Evolutionary conservation across 1,140 invertebrate species (phyloP).

Genomic region (Orius insidiosus): DNA sequence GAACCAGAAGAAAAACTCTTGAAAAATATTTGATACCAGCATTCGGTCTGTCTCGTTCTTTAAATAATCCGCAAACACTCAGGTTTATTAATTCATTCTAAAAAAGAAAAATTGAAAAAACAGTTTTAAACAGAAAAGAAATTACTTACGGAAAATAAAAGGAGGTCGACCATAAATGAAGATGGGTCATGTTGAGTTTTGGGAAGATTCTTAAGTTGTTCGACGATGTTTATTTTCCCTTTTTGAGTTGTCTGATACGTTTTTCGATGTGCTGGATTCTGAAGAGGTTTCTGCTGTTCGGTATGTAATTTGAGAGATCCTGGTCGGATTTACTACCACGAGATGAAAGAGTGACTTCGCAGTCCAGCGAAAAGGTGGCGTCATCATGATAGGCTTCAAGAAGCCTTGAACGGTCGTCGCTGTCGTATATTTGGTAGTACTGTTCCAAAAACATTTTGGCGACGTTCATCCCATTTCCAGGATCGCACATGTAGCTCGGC

Average conservation of each 20-base stretch:
- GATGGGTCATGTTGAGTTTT: slow-evolving; percentile 61
- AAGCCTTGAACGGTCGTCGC: slow-evolving; percentile 38
- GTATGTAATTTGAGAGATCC: slow-evolving; percentile 32
- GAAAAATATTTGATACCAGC: slow-evolving; percentile 56
- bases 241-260: slow-evolving; percentile 44
- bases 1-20: slow-evolving; percentile 63
- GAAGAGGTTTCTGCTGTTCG: slow-evolving; percentile 58
- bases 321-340: neutral
- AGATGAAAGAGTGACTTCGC: slow-evolving; percentile 15
- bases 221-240: slow-evolving; percentile 57
- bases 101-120: slow-evolving; percentile 14
- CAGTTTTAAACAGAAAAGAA: slow-evolving; percentile 15
- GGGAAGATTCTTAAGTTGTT: slow-evolving; percentile 58
- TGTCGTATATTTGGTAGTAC: slow-evolving; percentile 71
- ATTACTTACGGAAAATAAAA: slow-evolving; percentile 48
- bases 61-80: slow-evolving; percentile 18
- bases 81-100: slow-evolving; percentile 19
- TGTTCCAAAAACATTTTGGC: slow-evolving; percentile 63
- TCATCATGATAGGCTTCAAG: slow-evolving; percentile 75
- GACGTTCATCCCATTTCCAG: slow-evolving; percentile 41
- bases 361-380: slow-evolving; percentile 51
- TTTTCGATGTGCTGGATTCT: slow-evolving; percentile 38
- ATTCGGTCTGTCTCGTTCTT: slow-evolving; percentile 25
- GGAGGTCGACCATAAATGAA: slow-evolving; percentile 67
- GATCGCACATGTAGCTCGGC: slow-evolving; percentile 47